Evolutionary conservation across 2,797 vertebrate genomes (phyloP), one percentile per base, ranked within the genome.

Genomic region (Chromobotia macracanthus): DNA sequence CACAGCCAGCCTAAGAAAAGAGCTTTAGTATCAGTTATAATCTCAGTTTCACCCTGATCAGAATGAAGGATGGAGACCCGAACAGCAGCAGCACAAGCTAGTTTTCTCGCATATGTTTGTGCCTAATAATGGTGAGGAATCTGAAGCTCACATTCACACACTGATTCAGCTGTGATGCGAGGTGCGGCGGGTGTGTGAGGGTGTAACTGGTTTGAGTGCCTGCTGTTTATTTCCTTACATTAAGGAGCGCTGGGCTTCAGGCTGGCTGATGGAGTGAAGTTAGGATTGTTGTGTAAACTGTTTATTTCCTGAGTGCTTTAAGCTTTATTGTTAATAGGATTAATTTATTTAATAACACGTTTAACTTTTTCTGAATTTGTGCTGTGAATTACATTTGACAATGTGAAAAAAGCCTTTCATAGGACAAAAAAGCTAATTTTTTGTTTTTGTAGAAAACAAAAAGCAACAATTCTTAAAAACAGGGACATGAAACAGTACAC

Each of bases 161-260:
- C 48, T 69, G 69, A 41, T 84, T 75, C 44, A 51, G 65, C 82
- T 66, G 77, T 44, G 74, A 74, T 66, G 82, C 76, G 75, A 79
- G 79, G 75, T 64, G 81, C 79, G 82, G 88, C 72, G 74, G 85
- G 65, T 69, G 21, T 80, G 85, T 77, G 23, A 35, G 64, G 16
- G 46, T 48, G 46, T 68, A 16, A 60, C 61, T 83, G n/a, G 83
- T 86, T 82, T 84, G 68, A 56, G 84, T 86, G 86, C 86, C 77
- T 63, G 58, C 87, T 8, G 68, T 89, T 87, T 88, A 89, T 87
- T 93, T 93, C 93, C 94, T 94, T 93, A 93, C 90, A 93, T 93
- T 93, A 94, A 94, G 89, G 92, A 90, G 87, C 72, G 71, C 81
- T 28, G 65, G 85, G 87, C 79, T 83, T 67, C 78, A 84, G 88